Evolutionary conservation across 2,113 vertebrate genomes (phyloP).

Genomic region (Baryphthengus martii): DNA sequence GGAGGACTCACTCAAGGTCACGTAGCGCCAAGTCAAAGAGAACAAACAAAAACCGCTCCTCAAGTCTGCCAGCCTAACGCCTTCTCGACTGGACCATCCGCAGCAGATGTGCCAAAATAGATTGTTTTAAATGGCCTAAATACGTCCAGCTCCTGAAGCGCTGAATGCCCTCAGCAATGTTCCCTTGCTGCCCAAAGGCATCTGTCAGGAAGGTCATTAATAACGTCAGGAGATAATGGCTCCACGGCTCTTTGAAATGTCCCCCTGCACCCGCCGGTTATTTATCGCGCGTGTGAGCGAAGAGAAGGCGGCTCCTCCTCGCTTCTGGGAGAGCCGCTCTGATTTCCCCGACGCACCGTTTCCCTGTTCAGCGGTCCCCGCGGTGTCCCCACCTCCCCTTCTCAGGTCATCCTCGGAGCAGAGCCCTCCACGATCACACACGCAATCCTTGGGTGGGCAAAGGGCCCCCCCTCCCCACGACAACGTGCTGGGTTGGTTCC

Average conservation of each 20-base stretch:
- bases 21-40: neutral
- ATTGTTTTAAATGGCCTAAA: constrained; percentile 17
- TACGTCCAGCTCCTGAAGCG: neutral
- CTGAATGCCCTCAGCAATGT: neutral
- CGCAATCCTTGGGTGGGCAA: neutral
- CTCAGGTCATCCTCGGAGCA: neutral
- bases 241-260: neutral
- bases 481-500: neutral
- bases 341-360: neutral
- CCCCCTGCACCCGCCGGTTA: neutral
- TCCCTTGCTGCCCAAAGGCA: constrained; percentile 1
- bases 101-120: constrained; percentile 24
- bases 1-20: neutral
- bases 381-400: too few relatives aligned
- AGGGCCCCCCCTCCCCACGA: fast-evolving
- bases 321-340: neutral
- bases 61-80: neutral
- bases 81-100: neutral
- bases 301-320: fast-evolving
- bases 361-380: neutral
- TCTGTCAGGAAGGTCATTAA: neutral
- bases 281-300: neutral
- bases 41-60: neutral
- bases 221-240: neutral
- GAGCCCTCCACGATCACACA: neutral